A percentile compares a stretch with the other conserved stretches of the same genome.
Evolutionary conservation across 2,888 invertebrate genomes (phyloP).

Genomic region (Unio pictorum): DNA sequence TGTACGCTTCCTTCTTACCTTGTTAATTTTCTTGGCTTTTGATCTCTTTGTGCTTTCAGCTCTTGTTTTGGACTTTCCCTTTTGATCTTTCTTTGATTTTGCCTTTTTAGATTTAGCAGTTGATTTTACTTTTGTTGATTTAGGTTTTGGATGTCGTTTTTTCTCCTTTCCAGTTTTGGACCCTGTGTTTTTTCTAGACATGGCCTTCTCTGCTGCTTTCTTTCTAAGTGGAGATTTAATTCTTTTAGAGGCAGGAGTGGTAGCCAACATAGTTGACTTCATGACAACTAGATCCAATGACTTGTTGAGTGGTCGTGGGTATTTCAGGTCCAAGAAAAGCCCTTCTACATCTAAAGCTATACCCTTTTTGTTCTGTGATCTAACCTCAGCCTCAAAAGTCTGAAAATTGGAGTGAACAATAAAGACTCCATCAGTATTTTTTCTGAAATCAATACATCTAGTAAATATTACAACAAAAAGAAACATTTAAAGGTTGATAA

Average conservation of each 20-base stretch:
- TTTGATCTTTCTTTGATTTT: background rate
- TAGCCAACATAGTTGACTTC: conserved; percentile 2
- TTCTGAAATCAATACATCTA: too few relatives aligned
- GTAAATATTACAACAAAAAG: too few relatives aligned
- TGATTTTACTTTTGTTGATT: conserved; percentile 4
- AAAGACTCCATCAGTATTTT: too few relatives aligned
- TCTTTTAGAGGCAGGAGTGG: conserved; percentile 3
- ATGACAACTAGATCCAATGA: too few relatives aligned
- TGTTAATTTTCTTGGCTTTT: conserved; percentile 9
- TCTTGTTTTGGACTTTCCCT: conserved; percentile 3
- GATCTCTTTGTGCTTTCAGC: conserved; percentile 3
- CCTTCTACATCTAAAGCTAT: too few relatives aligned
- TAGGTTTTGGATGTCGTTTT: conserved; percentile 7
- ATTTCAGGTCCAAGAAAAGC: too few relatives aligned
- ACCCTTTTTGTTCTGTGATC: too few relatives aligned
- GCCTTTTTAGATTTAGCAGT: conserved; percentile 1
- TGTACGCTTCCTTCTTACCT: background rate
- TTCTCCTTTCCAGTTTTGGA: conserved; percentile 1
- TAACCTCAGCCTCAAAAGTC: too few relatives aligned
- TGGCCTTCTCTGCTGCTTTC: conserved; percentile 6
- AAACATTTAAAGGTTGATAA: too few relatives aligned
- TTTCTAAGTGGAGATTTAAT: conserved; percentile 8
- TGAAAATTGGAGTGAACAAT: too few relatives aligned
- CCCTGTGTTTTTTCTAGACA: background rate
- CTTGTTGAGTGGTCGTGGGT: too few relatives aligned